phyloP scores from a whole-genome alignment of 2,113 vertebrate species.

The Aleadryas rufinucha region DNA sequence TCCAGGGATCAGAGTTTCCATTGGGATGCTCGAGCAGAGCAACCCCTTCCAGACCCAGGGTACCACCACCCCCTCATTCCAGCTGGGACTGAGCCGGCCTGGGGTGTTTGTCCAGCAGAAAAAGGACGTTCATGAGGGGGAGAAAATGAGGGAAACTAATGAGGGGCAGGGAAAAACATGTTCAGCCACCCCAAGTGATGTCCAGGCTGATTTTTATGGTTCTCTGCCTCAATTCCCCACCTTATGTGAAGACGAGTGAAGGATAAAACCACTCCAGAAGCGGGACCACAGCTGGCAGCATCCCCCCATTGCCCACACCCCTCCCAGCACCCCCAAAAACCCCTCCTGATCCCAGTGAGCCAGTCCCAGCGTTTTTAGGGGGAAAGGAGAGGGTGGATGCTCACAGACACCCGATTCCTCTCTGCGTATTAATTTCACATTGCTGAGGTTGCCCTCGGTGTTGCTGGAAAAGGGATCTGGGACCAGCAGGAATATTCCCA shows the following conservation, averaged over 20 bases:
- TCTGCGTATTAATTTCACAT: background rate
- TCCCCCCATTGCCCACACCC: background rate
- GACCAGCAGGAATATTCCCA: background rate
- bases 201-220: background rate
- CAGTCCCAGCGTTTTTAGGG: background rate
- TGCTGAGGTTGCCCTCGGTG: background rate
- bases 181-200: background rate
- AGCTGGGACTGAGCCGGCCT: background rate
- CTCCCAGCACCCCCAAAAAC: background rate
- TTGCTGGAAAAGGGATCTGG: background rate
- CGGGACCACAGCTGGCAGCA: accelerated
- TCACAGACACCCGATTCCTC: background rate
- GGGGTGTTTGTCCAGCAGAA: background rate
- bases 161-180: accelerated
- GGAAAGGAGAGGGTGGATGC: accelerated
- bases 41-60: background rate
- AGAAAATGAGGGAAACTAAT: background rate
- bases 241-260: background rate
- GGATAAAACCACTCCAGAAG: background rate
- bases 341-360: accelerated
- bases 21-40: background rate
- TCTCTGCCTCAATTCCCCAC: background rate
- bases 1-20: background rate
- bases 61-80: background rate
- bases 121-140: background rate